phyloP scores from a whole-genome alignment of 2,797 vertebrate genomes.

The Intellagama lesueurii region DNA sequence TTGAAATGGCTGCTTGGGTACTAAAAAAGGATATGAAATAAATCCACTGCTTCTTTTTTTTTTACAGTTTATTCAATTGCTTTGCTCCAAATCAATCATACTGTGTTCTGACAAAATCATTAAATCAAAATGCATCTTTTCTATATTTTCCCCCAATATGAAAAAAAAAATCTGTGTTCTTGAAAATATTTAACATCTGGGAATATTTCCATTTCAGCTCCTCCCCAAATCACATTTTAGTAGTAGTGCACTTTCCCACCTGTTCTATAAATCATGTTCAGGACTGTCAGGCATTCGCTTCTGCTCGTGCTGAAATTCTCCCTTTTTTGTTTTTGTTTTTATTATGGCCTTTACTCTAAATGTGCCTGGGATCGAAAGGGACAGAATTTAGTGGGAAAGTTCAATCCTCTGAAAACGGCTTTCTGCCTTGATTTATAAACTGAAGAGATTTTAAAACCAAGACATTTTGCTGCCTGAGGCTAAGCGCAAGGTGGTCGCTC shows the following conservation, averaged over 20 bases:
- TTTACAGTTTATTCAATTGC: not conserved
- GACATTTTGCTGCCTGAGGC: not conserved
- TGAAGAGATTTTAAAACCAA: not conserved
- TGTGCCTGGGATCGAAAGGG: not conserved
- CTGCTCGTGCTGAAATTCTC: not conserved
- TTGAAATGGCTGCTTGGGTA: not conserved
- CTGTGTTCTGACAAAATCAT: not conserved
- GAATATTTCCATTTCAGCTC: conserved; percentile 6
- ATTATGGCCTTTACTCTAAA: not conserved
- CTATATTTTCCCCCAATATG: not conserved
- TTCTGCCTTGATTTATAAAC: not conserved
- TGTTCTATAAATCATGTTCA: not conserved
- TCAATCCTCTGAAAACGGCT: not conserved
- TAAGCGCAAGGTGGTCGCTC: not conserved
- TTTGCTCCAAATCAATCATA: not conserved
- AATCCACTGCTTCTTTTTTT: not conserved
- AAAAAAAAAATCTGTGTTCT: not conserved
- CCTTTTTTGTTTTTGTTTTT: not conserved
- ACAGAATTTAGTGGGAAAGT: not conserved
- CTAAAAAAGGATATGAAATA: not conserved
- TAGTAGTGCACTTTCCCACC: not conserved
- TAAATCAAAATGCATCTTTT: conserved; percentile 2
- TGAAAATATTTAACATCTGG: not conserved
- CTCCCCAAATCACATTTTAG: conserved; percentile 4
- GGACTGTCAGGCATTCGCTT: not conserved